A percentile compares a stretch with the other conserved stretches of the same genome.
Evolutionary conservation across 2,888 invertebrate genomes (phyloP).

Genomic region (Buathra laborator): DNA sequence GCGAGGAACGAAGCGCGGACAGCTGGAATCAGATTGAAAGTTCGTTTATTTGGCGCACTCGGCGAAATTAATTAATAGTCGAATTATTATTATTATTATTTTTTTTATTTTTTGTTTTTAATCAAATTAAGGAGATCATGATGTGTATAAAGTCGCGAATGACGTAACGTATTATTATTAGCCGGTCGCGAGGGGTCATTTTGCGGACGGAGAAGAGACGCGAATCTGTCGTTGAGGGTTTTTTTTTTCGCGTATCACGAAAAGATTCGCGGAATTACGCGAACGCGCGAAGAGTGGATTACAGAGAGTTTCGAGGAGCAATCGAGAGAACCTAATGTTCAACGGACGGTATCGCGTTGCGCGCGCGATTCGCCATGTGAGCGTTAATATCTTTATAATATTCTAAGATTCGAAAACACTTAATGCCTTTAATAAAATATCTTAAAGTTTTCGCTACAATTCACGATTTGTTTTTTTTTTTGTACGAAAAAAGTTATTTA

Average conservation of each 20-base stretch:
- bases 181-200: conserved; percentile 20
- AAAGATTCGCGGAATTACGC: conserved; percentile 16
- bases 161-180: conserved; percentile 52
- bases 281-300: conserved; percentile 8
- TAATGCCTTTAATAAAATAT: conserved; percentile 77
- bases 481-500: background rate
- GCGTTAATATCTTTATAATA: conserved; percentile 47
- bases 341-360: conserved; percentile 21
- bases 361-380: conserved; percentile 18
- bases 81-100: conserved; percentile 27
- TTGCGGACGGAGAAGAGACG: conserved; percentile 2
- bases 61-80: conserved; percentile 66
- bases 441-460: conserved; percentile 76
- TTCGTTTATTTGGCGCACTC: conserved; percentile 74
- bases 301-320: background rate
- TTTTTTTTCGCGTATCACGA: background rate
- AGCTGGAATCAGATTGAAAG: conserved; percentile 29
- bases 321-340: conserved; percentile 23
- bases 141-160: conserved; percentile 58
- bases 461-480: background rate
- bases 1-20: conserved; percentile 11
- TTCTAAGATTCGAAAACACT: conserved; percentile 71
- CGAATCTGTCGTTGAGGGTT: background rate
- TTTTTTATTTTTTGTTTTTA: conserved; percentile 22
- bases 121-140: conserved; percentile 55